These are phyloP conservation scores for Mobula hypostoma DNA, from an alignment of 2,113 vertebrate genomes.

Conservation along the genomic window DNA sequence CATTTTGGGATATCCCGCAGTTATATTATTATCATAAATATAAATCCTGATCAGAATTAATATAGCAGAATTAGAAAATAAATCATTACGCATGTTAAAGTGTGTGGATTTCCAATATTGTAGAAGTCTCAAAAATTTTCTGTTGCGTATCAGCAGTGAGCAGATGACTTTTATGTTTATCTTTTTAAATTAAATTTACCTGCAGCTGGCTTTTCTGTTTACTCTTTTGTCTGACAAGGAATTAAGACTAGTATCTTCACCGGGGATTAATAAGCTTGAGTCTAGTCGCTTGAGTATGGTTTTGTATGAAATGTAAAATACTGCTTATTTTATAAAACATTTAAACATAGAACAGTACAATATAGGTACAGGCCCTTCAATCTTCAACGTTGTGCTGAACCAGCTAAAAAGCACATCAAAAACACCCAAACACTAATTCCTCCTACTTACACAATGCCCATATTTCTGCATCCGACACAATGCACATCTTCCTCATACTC, in stretches of 20 bases:
- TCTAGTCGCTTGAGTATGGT: background rate
- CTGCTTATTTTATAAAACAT: too few relatives aligned
- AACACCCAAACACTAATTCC: too few relatives aligned
- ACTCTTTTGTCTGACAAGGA: background rate
- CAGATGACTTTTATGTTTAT: background rate
- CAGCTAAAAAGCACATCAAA: too few relatives aligned
- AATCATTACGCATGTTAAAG: background rate
- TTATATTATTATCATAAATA: background rate
- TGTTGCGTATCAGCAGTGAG: background rate
- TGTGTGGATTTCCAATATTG: background rate
- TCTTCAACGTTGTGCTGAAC: too few relatives aligned
- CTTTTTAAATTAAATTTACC: background rate
- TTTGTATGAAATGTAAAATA: background rate
- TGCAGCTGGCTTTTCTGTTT: background rate
- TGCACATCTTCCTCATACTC: too few relatives aligned
- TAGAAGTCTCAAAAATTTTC: background rate
- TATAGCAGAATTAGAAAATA: background rate
- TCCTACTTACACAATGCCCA: too few relatives aligned
- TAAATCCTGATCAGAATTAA: background rate
- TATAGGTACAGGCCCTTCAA: too few relatives aligned
- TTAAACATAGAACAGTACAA: too few relatives aligned
- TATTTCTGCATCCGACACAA: too few relatives aligned
- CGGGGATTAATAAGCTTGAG: background rate
- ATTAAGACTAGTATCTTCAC: background rate
- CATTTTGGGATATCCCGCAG: background rate